A percentile compares a stretch with the other conserved stretches of the same genome.
Evolutionary conservation across 2,888 invertebrate genomes (phyloP).

Genomic region (Molorchus minor): DNA sequence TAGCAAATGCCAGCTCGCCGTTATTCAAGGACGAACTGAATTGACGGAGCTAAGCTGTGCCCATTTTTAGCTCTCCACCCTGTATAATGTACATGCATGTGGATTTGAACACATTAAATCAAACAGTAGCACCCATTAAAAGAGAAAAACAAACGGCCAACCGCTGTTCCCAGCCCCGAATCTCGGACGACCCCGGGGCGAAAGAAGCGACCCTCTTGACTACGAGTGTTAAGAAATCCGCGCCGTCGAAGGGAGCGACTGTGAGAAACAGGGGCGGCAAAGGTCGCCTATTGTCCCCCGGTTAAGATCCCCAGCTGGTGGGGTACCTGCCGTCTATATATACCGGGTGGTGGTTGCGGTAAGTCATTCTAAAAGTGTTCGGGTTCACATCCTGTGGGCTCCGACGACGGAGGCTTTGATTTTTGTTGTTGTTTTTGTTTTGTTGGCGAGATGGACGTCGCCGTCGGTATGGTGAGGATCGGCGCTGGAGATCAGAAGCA

Average conservation of each 20-base stretch:
- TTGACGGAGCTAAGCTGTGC: too few species aligned
- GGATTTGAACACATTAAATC: too few species aligned
- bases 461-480: not conserved
- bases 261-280: constrained; percentile 15
- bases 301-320: constrained; percentile 4
- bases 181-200: not conserved
- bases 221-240: not conserved
- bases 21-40: too few species aligned
- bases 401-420: not conserved
- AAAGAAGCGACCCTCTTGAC: not conserved
- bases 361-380: constrained; percentile 13
- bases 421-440: constrained; percentile 21
- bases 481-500: not conserved
- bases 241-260: constrained; percentile 4
- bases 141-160: constrained; percentile 8
- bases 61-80: too few species aligned
- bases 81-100: too few species aligned
- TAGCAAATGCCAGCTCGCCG: too few species aligned
- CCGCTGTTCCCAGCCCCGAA: constrained; percentile 4
- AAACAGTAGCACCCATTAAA: too few species aligned
- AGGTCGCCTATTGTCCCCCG: constrained; percentile 3
- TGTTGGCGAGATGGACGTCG: not conserved
- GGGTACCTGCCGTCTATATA: constrained; percentile 11
- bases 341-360: not conserved
- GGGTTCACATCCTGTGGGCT: not conserved